These are phyloP conservation scores for Caenorhabditis zanzibari DNA, from an alignment of 2,888 invertebrate genomes.

Conservation along the genomic window DNA sequence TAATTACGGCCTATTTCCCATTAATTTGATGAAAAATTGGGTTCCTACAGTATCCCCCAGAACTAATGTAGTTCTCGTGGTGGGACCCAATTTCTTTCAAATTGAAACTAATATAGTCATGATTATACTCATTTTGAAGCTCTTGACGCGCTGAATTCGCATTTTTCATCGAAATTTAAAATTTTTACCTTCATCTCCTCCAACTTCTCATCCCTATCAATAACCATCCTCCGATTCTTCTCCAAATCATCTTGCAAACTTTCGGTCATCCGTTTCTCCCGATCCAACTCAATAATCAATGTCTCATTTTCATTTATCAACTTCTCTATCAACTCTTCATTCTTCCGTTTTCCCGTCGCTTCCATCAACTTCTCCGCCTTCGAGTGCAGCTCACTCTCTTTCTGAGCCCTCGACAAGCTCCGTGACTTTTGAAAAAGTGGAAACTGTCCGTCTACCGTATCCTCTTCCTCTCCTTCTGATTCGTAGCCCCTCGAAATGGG, in stretches of 20 bases:
- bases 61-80: no score
- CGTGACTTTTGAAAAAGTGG: constrained; percentile 45
- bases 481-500: constrained; percentile 15
- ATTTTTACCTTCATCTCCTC: constrained; percentile 39
- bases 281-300: constrained; percentile 51
- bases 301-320: constrained; percentile 56
- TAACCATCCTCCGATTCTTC: constrained; percentile 46
- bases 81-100: no score
- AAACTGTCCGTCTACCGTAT: background rate
- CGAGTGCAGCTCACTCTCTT: constrained; percentile 24
- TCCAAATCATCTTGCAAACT: constrained; percentile 59
- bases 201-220: constrained; percentile 57
- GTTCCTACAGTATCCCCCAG: no score
- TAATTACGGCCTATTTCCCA: no score
- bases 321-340: constrained; percentile 37
- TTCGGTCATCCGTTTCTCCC: constrained; percentile 44
- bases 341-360: constrained; percentile 2
- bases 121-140: background rate
- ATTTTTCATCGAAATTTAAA: background rate
- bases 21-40: no score
- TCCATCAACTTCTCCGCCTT: constrained; percentile 7
- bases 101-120: background rate
- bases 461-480: constrained; percentile 52
- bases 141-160: background rate
- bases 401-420: constrained; percentile 35